Evolutionary conservation across 1,140 invertebrate species (phyloP).

Genomic region (Oryctes rhinoceros): DNA sequence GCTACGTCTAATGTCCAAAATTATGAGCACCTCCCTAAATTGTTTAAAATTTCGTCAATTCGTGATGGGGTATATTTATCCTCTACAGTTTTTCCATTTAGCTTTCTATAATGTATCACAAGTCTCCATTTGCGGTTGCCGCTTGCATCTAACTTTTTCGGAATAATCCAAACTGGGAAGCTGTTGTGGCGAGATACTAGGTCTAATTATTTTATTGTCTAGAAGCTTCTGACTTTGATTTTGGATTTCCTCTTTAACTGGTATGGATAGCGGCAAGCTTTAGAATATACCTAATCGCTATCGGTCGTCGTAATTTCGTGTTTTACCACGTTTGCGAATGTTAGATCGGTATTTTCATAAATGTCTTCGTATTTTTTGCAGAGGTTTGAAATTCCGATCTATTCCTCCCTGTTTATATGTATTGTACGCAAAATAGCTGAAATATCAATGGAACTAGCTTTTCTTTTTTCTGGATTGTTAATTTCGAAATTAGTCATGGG

Average conservation of each 20-base stretch:
- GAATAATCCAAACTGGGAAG: constrained; percentile 41
- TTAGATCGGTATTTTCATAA: constrained; percentile 38
- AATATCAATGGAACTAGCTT: too few relatives aligned
- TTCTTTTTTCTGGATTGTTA: too few relatives aligned
- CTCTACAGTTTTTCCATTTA: constrained; percentile 6
- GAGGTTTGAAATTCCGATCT: neutral
- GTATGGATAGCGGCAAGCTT: constrained; percentile 38
- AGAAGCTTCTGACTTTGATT: constrained; percentile 39
- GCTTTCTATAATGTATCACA: constrained; percentile 60
- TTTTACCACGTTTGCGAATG: constrained; percentile 36
- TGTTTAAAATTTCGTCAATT: constrained; percentile 58
- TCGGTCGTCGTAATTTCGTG: constrained; percentile 34
- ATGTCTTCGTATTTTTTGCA: neutral
- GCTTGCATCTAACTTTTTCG: constrained; percentile 37
- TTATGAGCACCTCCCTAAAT: constrained; percentile 59
- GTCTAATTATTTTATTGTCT: constrained; percentile 42
- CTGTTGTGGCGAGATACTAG: constrained; percentile 39
- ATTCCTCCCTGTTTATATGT: constrained; percentile 13
- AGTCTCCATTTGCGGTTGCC: constrained; percentile 53
- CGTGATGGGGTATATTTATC: constrained; percentile 63
- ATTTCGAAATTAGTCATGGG: too few relatives aligned
- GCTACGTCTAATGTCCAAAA: constrained; percentile 63
- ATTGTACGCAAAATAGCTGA: too few relatives aligned
- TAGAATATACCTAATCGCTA: constrained; percentile 23
- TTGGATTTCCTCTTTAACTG: constrained; percentile 39